phyloP scores from a whole-genome alignment of 2,797 vertebrate genomes.

The Triplophysa bombifrons region DNA sequence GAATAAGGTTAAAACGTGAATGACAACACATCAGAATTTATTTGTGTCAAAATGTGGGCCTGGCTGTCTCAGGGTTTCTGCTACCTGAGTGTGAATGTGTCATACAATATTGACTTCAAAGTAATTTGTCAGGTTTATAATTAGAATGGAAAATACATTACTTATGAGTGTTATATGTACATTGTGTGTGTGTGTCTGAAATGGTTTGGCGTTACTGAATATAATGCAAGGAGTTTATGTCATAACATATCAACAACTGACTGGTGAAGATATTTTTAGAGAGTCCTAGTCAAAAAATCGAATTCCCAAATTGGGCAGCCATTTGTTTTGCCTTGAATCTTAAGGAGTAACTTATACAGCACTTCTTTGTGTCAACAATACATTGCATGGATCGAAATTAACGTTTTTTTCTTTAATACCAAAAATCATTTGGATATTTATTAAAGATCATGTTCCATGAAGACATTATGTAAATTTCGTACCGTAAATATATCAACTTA shows the following conservation, averaged over 20 bases:
- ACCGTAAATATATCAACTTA: too few species aligned
- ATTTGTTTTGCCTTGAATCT: neutral
- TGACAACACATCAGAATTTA: constrained; percentile 32
- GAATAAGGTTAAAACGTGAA: constrained; percentile 40
- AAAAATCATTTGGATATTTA: too few species aligned
- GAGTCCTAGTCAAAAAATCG: neutral
- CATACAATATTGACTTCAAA: constrained; percentile 19
- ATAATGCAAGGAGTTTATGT: neutral
- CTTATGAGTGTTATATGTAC: neutral
- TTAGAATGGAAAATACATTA: neutral
- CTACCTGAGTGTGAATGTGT: neutral
- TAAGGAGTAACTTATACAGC: too few species aligned
- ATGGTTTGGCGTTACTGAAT: neutral
- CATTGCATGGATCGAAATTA: too few species aligned
- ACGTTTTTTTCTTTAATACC: too few species aligned
- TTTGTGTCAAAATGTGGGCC: constrained; percentile 11
- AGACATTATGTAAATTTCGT: too few species aligned
- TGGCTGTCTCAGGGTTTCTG: neutral
- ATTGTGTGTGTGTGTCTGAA: neutral
- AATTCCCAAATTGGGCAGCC: neutral
- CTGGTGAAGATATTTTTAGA: neutral
- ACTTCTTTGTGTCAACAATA: too few species aligned
- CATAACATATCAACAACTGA: neutral
- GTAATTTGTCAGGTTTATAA: neutral
- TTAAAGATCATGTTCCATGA: too few species aligned